Conservation (phyloP, 1,140 invertebrate species). For the Drosophila orena region DNA sequence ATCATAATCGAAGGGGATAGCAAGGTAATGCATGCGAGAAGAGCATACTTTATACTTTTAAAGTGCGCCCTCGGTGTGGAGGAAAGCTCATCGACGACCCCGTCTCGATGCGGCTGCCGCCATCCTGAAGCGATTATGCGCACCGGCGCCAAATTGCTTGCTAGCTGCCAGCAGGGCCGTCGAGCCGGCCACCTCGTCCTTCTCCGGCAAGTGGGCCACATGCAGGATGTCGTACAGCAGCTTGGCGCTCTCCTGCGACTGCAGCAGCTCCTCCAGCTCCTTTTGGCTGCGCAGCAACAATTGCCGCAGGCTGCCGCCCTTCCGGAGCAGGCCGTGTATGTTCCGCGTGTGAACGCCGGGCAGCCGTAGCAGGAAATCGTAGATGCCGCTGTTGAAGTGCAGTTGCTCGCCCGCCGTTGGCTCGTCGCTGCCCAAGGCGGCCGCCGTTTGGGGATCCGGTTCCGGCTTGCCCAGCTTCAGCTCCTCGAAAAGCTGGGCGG, state of each 20-base stretch:
- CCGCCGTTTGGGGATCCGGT: slow-evolving; percentile 90
- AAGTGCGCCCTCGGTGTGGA: too few relatives aligned
- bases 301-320: slow-evolving; percentile 90
- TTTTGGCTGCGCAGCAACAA: slow-evolving; percentile 87
- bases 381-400: slow-evolving; percentile 91
- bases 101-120: slow-evolving; percentile 60
- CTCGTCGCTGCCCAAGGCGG: slow-evolving; percentile 88
- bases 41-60: neutral
- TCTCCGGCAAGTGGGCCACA: slow-evolving; percentile 86
- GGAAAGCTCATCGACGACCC: slow-evolving; percentile 45
- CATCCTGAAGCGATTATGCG: slow-evolving; percentile 77
- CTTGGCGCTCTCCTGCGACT: slow-evolving; percentile 88
- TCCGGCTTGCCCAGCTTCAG: slow-evolving; percentile 92
- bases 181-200: slow-evolving; percentile 80
- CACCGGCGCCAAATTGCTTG: slow-evolving; percentile 63
- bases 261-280: slow-evolving; percentile 88
- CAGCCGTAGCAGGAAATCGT: slow-evolving; percentile 95
- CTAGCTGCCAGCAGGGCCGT: slow-evolving; percentile 69
- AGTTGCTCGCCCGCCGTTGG: slow-evolving; percentile 84
- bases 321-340: slow-evolving; percentile 91
- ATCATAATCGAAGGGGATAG: neutral
- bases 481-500: slow-evolving; percentile 97
- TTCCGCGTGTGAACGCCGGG: slow-evolving; percentile 96
- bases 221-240: slow-evolving; percentile 88
- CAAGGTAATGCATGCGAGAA: too few relatives aligned